These are phyloP conservation scores for Hecatera dysodea DNA, from an alignment of 2,888 invertebrate species.

Conservation along the genomic window DNA sequence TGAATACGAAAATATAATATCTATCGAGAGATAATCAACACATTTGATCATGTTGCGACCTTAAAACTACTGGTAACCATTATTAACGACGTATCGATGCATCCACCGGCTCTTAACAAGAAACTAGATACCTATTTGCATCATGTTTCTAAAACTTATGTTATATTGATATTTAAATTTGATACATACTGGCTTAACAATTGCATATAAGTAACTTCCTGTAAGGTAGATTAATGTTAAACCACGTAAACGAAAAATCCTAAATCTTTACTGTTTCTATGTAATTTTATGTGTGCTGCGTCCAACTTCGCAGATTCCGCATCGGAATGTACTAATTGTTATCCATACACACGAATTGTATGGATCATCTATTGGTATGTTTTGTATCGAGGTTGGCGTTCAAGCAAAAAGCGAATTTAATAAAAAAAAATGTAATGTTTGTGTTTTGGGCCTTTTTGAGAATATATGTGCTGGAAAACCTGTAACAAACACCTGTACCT, in stretches of 20 bases:
- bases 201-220: conserved; percentile 57
- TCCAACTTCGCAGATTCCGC: conserved; percentile 29
- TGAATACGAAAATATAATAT: conserved; percentile 74
- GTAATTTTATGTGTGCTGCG: conserved; percentile 13
- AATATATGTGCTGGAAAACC: neutral
- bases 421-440: neutral
- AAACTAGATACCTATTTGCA: conserved; percentile 68
- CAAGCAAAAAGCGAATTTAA: conserved; percentile 13
- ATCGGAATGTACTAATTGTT: conserved; percentile 45
- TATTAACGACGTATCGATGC: conserved; percentile 75
- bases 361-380: neutral
- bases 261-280: conserved; percentile 20
- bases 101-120: conserved; percentile 73
- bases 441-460: neutral
- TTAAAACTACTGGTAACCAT: conserved; percentile 89
- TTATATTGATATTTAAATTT: conserved; percentile 54
- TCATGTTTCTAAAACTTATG: conserved; percentile 51
- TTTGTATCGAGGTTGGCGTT: conserved; percentile 8
- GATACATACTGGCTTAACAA: conserved; percentile 66
- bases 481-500: neutral
- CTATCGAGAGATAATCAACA: conserved; percentile 80
- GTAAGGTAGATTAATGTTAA: conserved; percentile 40
- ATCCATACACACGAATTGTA: conserved; percentile 15
- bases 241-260: conserved; percentile 18
- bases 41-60: conserved; percentile 78